A percentile compares a stretch with the other conserved stretches of the same genome.
These are phyloP conservation scores for Lampris megalopsis DNA, from an alignment of 2,113 vertebrate species.

Conservation along the genomic window DNA sequence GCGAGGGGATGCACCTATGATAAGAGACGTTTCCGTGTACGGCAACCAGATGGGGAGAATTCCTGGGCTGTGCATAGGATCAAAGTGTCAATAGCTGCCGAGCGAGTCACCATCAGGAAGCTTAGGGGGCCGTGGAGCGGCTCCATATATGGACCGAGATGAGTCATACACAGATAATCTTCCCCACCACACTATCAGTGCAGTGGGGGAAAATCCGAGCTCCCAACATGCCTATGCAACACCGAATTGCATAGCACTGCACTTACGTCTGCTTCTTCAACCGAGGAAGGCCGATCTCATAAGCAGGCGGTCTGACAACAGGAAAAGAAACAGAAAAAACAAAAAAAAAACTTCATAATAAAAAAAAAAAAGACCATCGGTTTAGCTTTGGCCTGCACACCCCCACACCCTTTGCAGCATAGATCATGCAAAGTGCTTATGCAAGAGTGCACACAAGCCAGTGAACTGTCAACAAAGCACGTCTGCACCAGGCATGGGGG, in stretches of 20 bases:
- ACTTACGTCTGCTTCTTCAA: slow-evolving; percentile 18
- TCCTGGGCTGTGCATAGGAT: slow-evolving; percentile 70
- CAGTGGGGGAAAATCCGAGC: slow-evolving; percentile 57
- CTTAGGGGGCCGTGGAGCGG: slow-evolving; percentile 42
- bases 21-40: slow-evolving; percentile 46
- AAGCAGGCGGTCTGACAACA: neutral
- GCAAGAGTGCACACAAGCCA: slow-evolving; percentile 55
- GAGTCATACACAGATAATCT: slow-evolving; percentile 76
- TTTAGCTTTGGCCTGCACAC: slow-evolving; percentile 10
- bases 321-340: too few relatives aligned
- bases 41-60: slow-evolving; percentile 58
- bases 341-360: neutral
- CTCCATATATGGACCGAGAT: slow-evolving; percentile 66
- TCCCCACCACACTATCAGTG: slow-evolving; percentile 56
- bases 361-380: neutral
- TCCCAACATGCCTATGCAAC: slow-evolving; percentile 62
- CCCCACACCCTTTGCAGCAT: slow-evolving; percentile 23
- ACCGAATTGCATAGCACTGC: slow-evolving; percentile 27
- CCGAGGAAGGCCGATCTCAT: slow-evolving; percentile 3
- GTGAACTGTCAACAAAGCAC: slow-evolving; percentile 75
- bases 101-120: slow-evolving; percentile 68
- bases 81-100: slow-evolving; percentile 68
- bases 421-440: slow-evolving; percentile 59
- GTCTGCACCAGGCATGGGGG: slow-evolving; percentile 46
- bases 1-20: neutral